Percentiles rank a stretch among this genome's conserved stretches.
phyloP scores from a whole-genome alignment of 2,888 invertebrate genomes.

The Trissoscelio sp. region DNA sequence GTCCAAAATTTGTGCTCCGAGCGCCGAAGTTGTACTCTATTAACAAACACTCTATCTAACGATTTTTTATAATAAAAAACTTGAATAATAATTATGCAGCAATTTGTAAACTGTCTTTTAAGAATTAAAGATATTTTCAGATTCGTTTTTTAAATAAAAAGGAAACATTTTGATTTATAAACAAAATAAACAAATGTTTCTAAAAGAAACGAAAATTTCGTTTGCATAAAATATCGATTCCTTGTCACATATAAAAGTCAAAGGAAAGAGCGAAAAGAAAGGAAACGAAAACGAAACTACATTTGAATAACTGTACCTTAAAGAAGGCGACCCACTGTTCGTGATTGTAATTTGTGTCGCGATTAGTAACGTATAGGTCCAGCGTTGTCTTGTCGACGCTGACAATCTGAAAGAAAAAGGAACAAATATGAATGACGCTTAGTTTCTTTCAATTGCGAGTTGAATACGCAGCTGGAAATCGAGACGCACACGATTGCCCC shows the following conservation, averaged over 20 bases:
- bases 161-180: too few species aligned
- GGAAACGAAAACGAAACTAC: conserved; percentile 28
- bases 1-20: not conserved
- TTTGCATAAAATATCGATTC: conserved; percentile 41
- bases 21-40: conserved; percentile 12
- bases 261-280: conserved; percentile 13
- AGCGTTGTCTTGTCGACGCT: conserved; percentile 84
- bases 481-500: conserved; percentile 25
- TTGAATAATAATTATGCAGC: too few species aligned
- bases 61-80: too few species aligned
- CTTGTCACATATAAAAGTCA: conserved; percentile 5
- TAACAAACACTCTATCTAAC: not conserved
- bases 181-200: too few species aligned
- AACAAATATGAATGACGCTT: conserved; percentile 60
- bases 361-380: conserved; percentile 83
- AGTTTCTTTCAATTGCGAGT: conserved; percentile 56
- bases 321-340: conserved; percentile 91
- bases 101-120: too few species aligned
- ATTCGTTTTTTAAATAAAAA: too few species aligned
- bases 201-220: too few species aligned
- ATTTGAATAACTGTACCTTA: conserved; percentile 84
- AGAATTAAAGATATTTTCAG: too few species aligned
- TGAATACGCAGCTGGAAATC: conserved; percentile 43
- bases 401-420: conserved; percentile 82
- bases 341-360: conserved; percentile 88